A percentile compares a stretch with the other conserved stretches of the same genome.
Evolutionary conservation across 2,888 invertebrate genomes (phyloP).

Genomic region (Euplexia lucipara): DNA sequence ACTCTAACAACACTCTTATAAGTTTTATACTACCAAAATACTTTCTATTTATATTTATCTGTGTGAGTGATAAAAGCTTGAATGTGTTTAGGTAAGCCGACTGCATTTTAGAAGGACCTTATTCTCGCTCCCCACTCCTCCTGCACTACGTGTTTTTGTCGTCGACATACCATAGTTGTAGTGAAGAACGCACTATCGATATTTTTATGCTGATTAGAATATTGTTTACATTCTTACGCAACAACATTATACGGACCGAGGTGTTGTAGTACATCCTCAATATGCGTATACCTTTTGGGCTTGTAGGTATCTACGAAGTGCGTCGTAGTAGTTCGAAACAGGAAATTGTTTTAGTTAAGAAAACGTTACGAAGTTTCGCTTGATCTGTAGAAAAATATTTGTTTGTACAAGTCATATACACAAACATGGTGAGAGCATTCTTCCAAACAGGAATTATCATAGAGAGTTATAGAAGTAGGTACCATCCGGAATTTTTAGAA

Average conservation of each 20-base stretch:
- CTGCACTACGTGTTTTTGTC: slow-evolving; percentile 81
- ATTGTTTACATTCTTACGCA: slow-evolving; percentile 64
- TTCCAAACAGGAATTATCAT: slow-evolving; percentile 80
- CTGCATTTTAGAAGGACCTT: slow-evolving; percentile 88
- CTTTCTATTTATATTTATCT: slow-evolving; percentile 66
- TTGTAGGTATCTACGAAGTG: slow-evolving; percentile 28
- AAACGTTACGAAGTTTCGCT: slow-evolving; percentile 24
- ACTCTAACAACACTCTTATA: slow-evolving; percentile 72
- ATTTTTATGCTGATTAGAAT: slow-evolving; percentile 68
- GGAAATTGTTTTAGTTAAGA: slow-evolving; percentile 36
- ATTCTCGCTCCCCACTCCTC: slow-evolving; percentile 81
- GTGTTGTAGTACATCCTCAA: slow-evolving; percentile 47
- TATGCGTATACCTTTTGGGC: slow-evolving; percentile 40
- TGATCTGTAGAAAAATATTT: slow-evolving; percentile 47
- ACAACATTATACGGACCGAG: slow-evolving; percentile 43
- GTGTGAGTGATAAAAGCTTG: slow-evolving; percentile 81
- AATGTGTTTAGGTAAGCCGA: slow-evolving; percentile 82
- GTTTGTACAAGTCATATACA: slow-evolving; percentile 44
- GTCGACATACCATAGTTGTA: slow-evolving; percentile 82
- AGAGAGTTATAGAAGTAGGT: slow-evolving; percentile 74
- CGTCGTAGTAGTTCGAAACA: slow-evolving; percentile 28
- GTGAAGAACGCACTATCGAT: slow-evolving; percentile 74
- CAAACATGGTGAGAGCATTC: slow-evolving; percentile 64
- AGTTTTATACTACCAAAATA: slow-evolving; percentile 70
- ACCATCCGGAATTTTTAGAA: slow-evolving; percentile 88